A percentile compares a stretch with the other conserved stretches of the same genome.
phyloP scores from a whole-genome alignment of 2,888 invertebrate species.

The Xanthostigma xanthostigma region DNA sequence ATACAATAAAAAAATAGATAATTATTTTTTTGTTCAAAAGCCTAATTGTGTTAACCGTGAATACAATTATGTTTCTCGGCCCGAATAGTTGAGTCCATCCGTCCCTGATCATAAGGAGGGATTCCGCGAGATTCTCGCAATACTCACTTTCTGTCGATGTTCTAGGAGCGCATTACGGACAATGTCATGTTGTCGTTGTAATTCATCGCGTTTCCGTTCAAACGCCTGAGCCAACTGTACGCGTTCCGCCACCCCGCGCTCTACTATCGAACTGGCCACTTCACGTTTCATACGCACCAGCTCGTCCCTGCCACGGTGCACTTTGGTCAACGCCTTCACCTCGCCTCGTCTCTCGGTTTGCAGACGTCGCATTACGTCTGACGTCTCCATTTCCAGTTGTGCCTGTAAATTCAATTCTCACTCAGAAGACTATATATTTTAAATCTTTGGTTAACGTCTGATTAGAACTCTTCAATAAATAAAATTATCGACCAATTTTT shows the following conservation, averaged over 20 bases:
- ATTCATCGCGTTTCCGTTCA: slow-evolving; percentile 57
- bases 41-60: too few species aligned
- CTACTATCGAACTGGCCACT: slow-evolving; percentile 67
- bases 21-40: too few species aligned
- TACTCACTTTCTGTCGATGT: slow-evolving; percentile 43
- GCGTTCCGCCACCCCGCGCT: slow-evolving; percentile 79
- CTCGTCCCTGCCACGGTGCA: slow-evolving; percentile 83
- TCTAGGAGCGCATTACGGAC: slow-evolving; percentile 54
- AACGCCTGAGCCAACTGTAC: slow-evolving; percentile 63
- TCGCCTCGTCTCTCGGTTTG: slow-evolving; percentile 75
- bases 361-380: slow-evolving; percentile 62
- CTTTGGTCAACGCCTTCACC: slow-evolving; percentile 72
- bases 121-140: background rate
- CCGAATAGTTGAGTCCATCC: too few species aligned
- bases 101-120: too few species aligned
- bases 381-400: slow-evolving; percentile 53
- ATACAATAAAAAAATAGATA: too few species aligned
- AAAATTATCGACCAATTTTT: too few species aligned
- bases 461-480: too few species aligned
- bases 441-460: too few species aligned
- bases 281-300: slow-evolving; percentile 74
- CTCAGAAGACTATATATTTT: slow-evolving; percentile 7
- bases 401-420: slow-evolving; percentile 20
- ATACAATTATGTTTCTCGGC: too few species aligned
- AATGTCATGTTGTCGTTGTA: slow-evolving; percentile 64